Conservation (phyloP, 2,888 invertebrate genomes). For the Cosmorhoe ocellata region DNA sequence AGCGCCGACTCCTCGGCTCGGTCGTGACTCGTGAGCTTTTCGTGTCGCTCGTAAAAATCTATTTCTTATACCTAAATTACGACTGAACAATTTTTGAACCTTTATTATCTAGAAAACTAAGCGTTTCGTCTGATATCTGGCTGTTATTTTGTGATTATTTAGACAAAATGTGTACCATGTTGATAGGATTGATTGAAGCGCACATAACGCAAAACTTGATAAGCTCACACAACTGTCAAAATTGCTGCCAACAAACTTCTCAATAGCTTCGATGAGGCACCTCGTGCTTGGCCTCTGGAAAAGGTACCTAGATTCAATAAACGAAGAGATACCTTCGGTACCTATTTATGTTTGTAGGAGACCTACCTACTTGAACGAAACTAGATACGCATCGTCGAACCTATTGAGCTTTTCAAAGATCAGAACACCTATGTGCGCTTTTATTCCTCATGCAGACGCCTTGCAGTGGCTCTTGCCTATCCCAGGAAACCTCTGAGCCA, state of each 20-base stretch:
- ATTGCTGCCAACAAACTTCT: no score
- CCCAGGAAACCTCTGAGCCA: not conserved
- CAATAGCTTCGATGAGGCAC: no score
- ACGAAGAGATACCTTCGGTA: no score
- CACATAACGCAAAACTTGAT: conserved; percentile 9
- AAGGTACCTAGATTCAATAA: no score
- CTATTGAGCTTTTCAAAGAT: no score
- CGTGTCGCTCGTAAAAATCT: conserved; percentile 15
- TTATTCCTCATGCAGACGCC: not conserved
- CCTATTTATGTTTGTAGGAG: no score
- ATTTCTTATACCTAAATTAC: conserved; percentile 65
- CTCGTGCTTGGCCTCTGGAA: no score
- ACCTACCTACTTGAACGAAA: no score
- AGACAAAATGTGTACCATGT: conserved; percentile 18
- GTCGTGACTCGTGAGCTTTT: not conserved
- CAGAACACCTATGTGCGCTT: conserved; percentile 2
- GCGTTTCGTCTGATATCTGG: conserved; percentile 60
- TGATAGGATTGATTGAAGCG: conserved; percentile 24
- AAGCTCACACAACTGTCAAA: no score
- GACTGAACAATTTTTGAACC: conserved; percentile 77
- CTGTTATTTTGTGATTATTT: conserved; percentile 69
- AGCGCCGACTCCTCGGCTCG: not conserved
- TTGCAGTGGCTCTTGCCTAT: not conserved
- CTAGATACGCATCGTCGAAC: no score
- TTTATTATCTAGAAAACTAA: conserved; percentile 65